phyloP scores from a whole-genome alignment of 2,113 vertebrate species.

The Catharus bicknelli region DNA sequence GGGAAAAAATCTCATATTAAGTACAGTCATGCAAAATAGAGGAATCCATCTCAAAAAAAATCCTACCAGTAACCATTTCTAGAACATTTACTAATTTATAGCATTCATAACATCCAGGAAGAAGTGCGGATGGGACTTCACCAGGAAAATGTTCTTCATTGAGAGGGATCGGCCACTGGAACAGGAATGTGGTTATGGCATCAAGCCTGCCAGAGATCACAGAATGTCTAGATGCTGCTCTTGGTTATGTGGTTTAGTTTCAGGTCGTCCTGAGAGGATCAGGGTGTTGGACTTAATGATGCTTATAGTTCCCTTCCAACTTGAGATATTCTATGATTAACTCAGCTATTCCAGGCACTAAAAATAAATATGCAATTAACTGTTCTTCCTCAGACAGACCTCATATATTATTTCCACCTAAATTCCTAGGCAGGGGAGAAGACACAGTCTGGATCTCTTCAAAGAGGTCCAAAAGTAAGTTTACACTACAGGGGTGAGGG shows the following conservation, averaged over 20 bases:
- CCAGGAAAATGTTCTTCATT: not conserved
- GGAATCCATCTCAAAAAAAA: not conserved
- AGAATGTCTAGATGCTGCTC: rapidly evolving
- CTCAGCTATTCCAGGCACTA: not conserved
- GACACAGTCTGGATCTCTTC: not conserved
- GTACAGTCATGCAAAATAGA: not conserved
- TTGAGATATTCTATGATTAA: not conserved
- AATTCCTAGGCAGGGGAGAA: not conserved
- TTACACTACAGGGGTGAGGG: not conserved
- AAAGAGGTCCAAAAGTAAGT: not conserved
- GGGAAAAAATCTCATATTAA: not conserved
- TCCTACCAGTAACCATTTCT: not conserved
- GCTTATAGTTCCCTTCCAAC: not conserved
- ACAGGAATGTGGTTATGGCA: not conserved
- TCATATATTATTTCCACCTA: not conserved
- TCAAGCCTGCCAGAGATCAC: not conserved
- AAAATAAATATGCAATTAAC: not conserved
- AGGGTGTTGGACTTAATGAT: not conserved
- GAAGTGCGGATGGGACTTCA: not conserved
- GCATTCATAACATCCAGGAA: not conserved
- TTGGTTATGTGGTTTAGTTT: not conserved
- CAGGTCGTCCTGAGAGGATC: not conserved
- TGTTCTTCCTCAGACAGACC: not conserved
- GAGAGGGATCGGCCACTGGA: not conserved
- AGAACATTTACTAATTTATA: not conserved